Percentiles rank a stretch among this genome's conserved stretches.
These are phyloP conservation scores for Hypercompe scribonia DNA, from an alignment of 2,888 invertebrate species.

Conservation along the genomic window DNA sequence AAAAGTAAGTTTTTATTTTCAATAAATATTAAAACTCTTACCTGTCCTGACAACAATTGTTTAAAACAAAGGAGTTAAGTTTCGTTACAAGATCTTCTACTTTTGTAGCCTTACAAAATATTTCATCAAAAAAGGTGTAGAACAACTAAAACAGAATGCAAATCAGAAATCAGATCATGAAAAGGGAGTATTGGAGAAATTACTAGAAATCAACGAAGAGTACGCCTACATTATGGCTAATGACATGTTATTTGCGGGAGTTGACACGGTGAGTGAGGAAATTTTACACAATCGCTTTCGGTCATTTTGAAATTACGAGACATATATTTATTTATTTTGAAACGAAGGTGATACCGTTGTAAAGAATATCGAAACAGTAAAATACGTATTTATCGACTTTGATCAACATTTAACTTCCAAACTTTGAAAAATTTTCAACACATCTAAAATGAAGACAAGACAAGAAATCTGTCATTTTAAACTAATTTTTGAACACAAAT, in stretches of 20 bases:
- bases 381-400: neutral
- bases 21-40: neutral
- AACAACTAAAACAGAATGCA: slow-evolving; percentile 52
- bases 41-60: neutral
- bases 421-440: neutral
- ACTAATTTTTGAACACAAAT: neutral
- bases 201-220: slow-evolving; percentile 86
- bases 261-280: slow-evolving; percentile 86
- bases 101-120: slow-evolving; percentile 52
- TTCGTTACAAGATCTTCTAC: neutral
- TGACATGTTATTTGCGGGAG: slow-evolving; percentile 89
- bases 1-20: slow-evolving; percentile 51
- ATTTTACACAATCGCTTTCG: neutral
- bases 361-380: neutral
- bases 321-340: too few species aligned
- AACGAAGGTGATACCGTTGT: too few species aligned
- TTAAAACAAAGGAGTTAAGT: neutral
- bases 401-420: neutral
- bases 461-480: neutral
- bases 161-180: slow-evolving; percentile 59
- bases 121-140: slow-evolving; percentile 61
- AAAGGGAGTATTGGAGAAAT: slow-evolving; percentile 87
- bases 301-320: neutral
- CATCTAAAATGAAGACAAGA: neutral
- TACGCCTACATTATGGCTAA: slow-evolving; percentile 88